Base-by-base conservation (phyloP, 2,113 vertebrate genomes). In the Platanista minor region DNA sequence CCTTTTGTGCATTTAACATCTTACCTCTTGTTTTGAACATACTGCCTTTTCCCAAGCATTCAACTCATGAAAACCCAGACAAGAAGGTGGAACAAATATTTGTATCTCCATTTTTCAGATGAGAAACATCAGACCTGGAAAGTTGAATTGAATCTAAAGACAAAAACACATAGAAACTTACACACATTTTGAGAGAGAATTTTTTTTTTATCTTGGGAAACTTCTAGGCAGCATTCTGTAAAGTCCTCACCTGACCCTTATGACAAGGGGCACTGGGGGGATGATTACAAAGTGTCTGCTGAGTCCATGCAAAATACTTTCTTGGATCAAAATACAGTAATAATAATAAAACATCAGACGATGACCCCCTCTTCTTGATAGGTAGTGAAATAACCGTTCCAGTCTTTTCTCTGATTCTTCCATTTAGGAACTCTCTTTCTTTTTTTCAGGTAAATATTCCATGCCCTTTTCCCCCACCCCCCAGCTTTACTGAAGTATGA, bases 221-320 rank as follows among this genome's bases (percentile, higher is more conserved):
- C 4, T 36, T 33, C 86, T 2, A 17, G 21, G n/a, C 12, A 46
- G 8, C 57, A 18, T n/a, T 46, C 57, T 21, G 36, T 29, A 2
- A 80, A 64, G 41, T 80, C 20, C 18, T 74, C 14, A 2, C 25
- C 39, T 66, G 23, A 61, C n/a, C 33, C 66, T 85, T 36, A 4
- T 1, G 15, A 18, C 11, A 52, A 78, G 46, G 18, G 46, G 46
- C 18, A n/a, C 66, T 0, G 1, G 4, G 8, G 8, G 2, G 18
- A 6, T 21, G 39, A 43, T 43, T 12, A 17, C 27, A 17, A 69
- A 75, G 75, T 39, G 21, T 15, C 33, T 12, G 1, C 2, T 17
- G 49, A 77, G 52, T 33, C 25, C 23, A 25, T 2, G 17, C 33
- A 75, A 1, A 36, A 39, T 57, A 25, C 43, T 78, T 66, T 93